Conservation (phyloP, 2,113 vertebrate species). For the Semnornis frantzii region DNA sequence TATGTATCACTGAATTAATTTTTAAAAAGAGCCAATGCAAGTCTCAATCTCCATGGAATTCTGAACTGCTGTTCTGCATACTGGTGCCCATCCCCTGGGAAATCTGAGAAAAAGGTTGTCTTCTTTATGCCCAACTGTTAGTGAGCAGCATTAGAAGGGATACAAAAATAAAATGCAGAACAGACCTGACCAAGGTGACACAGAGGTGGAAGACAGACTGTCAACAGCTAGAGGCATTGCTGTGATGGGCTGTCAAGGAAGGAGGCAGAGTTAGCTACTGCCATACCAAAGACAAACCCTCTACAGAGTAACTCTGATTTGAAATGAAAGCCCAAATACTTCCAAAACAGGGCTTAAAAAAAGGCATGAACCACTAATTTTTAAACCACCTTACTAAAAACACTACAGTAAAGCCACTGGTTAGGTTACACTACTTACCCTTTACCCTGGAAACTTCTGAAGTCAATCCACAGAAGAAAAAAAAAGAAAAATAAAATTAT, state of each 20-base stretch:
- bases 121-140: neutral
- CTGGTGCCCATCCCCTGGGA: neutral
- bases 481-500: too few relatives aligned
- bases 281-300: neutral
- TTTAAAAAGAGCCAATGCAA: neutral
- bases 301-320: neutral
- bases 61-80: neutral
- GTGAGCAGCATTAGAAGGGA: neutral
- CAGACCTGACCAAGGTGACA: neutral
- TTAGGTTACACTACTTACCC: neutral
- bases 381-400: neutral
- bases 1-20: neutral
- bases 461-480: neutral
- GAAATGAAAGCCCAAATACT: neutral
- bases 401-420: neutral
- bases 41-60: too few relatives aligned
- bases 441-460: neutral
- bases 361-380: neutral
- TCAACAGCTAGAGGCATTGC: neutral
- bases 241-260: neutral
- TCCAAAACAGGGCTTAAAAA: neutral
- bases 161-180: neutral
- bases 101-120: neutral
- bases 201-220: neutral
- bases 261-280: neutral